Evolutionary conservation across 2,113 vertebrate genomes (phyloP).

Genomic region (Papio anubis): DNA sequence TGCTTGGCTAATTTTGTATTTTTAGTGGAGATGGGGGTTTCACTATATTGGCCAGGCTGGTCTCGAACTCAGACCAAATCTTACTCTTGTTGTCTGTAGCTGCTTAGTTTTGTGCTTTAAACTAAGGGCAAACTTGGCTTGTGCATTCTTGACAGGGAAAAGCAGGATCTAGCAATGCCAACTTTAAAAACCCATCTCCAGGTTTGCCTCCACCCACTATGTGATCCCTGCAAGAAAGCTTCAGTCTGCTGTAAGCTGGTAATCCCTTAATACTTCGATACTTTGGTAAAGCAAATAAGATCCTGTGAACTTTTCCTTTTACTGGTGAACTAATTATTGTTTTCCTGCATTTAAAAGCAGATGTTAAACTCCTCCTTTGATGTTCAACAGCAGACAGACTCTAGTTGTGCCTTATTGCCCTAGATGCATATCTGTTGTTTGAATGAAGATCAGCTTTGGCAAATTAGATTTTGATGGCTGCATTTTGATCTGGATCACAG

Average conservation of each 20-base stretch:
- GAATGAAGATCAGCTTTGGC: conserved; percentile 50
- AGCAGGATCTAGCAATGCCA: neutral
- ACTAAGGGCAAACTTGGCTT: neutral
- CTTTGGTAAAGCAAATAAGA: neutral
- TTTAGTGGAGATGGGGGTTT: too few species aligned
- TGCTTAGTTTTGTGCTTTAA: neutral
- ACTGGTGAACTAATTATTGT: conserved; percentile 41
- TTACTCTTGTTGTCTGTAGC: neutral
- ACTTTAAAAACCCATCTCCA: neutral
- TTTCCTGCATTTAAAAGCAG: conserved; percentile 41
- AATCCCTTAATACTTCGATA: conserved; percentile 29
- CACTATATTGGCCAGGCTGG: too few species aligned
- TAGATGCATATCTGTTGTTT: neutral
- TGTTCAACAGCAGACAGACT: neutral
- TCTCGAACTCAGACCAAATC: neutral
- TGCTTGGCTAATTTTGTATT: too few species aligned
- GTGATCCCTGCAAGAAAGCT: neutral
- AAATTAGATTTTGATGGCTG: conserved; percentile 59
- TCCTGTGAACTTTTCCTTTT: neutral
- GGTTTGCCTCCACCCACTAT: neutral
- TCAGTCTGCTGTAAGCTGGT: neutral
- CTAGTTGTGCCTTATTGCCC: neutral
- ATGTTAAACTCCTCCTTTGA: conserved; percentile 52
- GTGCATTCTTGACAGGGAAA: neutral
- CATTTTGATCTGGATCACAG: conserved; percentile 36